Conservation (phyloP, 2,797 vertebrate species). For the Paguma larvata region DNA sequence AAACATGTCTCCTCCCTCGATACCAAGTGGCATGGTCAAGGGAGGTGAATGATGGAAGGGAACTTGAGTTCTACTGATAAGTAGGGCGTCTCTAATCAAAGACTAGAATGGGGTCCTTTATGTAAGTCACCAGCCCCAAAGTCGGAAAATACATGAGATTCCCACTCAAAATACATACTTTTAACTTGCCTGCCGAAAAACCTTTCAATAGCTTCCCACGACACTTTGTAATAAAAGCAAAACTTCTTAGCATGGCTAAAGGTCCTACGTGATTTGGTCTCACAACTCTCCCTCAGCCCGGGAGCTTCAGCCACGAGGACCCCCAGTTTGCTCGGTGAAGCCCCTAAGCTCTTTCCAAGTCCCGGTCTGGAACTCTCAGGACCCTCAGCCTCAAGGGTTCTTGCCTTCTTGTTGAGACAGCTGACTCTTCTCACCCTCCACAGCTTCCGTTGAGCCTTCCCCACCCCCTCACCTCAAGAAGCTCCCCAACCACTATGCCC, state of each 20-base stretch:
- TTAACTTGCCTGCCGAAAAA: constrained; percentile 10
- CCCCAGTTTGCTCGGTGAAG: background rate
- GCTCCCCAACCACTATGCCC: background rate
- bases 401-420: background rate
- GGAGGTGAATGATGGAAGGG: background rate
- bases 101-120: background rate
- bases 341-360: background rate
- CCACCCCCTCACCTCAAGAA: background rate
- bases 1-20: background rate
- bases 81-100: background rate
- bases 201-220: background rate
- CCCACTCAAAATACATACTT: constrained; percentile 20
- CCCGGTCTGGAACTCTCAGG: background rate
- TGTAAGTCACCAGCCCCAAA: background rate
- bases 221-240: constrained; percentile 19
- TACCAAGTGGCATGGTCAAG: background rate
- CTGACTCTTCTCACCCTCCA: background rate
- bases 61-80: background rate
- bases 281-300: background rate
- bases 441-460: background rate
- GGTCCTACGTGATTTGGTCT: background rate
- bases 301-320: background rate
- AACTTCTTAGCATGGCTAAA: background rate
- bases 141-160: constrained; percentile 6
- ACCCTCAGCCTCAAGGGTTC: background rate